Conservation (phyloP, 1,140 invertebrate species). For the Macrobrachium nipponense region DNA sequence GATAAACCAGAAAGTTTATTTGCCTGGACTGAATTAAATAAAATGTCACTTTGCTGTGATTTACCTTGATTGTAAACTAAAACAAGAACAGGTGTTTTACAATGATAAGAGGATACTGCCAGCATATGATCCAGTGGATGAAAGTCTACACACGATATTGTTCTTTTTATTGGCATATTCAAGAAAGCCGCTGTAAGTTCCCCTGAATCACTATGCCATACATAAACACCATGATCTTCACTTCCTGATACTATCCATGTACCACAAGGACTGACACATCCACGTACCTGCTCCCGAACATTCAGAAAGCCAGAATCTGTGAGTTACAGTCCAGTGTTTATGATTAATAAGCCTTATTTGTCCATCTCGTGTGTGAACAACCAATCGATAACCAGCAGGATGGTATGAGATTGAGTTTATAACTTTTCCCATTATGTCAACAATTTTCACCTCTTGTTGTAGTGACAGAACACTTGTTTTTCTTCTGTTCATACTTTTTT, state of each 20-base stretch:
- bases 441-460: constrained; percentile 36
- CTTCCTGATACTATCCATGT: constrained; percentile 47
- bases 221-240: constrained; percentile 48
- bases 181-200: constrained; percentile 27
- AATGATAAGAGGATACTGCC: constrained; percentile 35
- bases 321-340: constrained; percentile 47
- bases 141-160: constrained; percentile 51
- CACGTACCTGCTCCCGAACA: constrained; percentile 44
- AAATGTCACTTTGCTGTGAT: neutral
- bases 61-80: constrained; percentile 23
- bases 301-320: constrained; percentile 41
- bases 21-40: constrained; percentile 27
- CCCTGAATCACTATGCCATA: constrained; percentile 53
- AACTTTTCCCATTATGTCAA: constrained; percentile 31
- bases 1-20: neutral
- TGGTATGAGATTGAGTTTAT: constrained; percentile 39
- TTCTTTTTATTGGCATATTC: constrained; percentile 32
- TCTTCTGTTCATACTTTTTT: constrained; percentile 24
- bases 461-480: constrained; percentile 17
- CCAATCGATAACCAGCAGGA: constrained; percentile 41
- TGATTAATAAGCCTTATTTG: constrained; percentile 47
- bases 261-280: constrained; percentile 53
- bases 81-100: constrained; percentile 44
- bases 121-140: constrained; percentile 51
- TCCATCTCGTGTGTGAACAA: constrained; percentile 50